These are phyloP conservation scores for Cryptomyrus ogoouensis DNA, from an alignment of 2,113 vertebrate genomes.

Conservation along the genomic window DNA sequence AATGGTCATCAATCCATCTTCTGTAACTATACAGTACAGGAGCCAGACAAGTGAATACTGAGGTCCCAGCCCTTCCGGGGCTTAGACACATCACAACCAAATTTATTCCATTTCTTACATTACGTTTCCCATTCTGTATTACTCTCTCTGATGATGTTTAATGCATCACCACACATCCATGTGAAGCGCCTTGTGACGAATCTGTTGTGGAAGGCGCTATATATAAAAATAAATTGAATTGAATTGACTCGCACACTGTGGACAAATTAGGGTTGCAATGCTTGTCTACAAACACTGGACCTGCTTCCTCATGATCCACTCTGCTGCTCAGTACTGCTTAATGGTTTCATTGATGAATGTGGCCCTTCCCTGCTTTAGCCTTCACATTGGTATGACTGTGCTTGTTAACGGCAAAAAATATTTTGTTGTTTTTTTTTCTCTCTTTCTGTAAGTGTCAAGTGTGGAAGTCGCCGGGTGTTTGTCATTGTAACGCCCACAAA, in stretches of 20 bases:
- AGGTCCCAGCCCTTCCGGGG: no score
- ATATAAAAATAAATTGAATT: no score
- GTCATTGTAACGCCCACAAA: slow-evolving; percentile 80
- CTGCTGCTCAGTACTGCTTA: not conserved
- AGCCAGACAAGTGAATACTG: no score
- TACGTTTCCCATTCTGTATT: no score
- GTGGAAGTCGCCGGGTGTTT: slow-evolving; percentile 54
- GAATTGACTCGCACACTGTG: not conserved
- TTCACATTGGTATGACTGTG: not conserved
- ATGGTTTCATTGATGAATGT: not conserved
- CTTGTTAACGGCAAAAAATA: not conserved
- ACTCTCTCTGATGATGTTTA: no score
- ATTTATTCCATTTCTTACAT: no score
- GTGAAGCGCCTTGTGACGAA: no score
- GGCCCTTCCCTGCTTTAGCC: not conserved
- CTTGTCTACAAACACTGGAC: not conserved
- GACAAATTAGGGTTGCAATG: not conserved
- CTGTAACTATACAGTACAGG: no score
- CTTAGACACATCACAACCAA: no score
- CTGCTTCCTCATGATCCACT: not conserved
- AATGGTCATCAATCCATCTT: not conserved
- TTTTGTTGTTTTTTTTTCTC: not conserved
- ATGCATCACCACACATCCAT: no score
- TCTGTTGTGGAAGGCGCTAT: no score
- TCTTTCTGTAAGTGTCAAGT: slow-evolving; percentile 63